A percentile compares a stretch with the other conserved stretches of the same genome.
Conservation (phyloP, 2,888 invertebrate genomes). For the Cephus runcator region DNA sequence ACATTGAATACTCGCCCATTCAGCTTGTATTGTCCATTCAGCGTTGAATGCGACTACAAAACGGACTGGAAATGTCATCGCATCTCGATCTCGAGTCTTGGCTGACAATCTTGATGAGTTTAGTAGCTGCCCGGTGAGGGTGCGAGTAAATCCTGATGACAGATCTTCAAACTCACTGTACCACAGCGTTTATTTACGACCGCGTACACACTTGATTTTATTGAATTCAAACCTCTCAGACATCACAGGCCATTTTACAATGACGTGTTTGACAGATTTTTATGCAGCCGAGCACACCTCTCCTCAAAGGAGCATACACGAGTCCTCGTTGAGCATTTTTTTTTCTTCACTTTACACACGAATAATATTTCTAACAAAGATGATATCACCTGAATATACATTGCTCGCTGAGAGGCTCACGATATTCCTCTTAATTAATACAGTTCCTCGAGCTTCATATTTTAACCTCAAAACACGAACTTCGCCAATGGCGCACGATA, state of each 20-base stretch:
- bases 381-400: background rate
- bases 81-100: slow-evolving; percentile 27
- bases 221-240: background rate
- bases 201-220: background rate
- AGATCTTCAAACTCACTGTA: slow-evolving; percentile 5
- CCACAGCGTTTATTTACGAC: slow-evolving; percentile 3
- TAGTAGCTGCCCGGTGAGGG: slow-evolving; percentile 5
- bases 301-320: background rate
- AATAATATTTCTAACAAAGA: background rate
- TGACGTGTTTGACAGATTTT: background rate
- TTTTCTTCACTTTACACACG: background rate
- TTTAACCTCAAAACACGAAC: slow-evolving; percentile 24
- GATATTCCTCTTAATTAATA: slow-evolving; percentile 1
- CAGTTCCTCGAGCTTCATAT: slow-evolving; percentile 25
- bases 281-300: background rate
- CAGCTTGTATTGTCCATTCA: slow-evolving; percentile 35
- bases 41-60: slow-evolving; percentile 30
- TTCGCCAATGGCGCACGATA: slow-evolving; percentile 23
- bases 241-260: slow-evolving; percentile 1
- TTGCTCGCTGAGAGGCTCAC: background rate
- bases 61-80: slow-evolving; percentile 55
- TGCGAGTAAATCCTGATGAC: slow-evolving; percentile 7
- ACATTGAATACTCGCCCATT: slow-evolving; percentile 54
- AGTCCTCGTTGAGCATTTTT: background rate
- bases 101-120: slow-evolving; percentile 8